Evolutionary conservation across 2,888 invertebrate species (phyloP), one percentile per base, ranked within the genome.

Genomic region (Ephialtes manifestator): DNA sequence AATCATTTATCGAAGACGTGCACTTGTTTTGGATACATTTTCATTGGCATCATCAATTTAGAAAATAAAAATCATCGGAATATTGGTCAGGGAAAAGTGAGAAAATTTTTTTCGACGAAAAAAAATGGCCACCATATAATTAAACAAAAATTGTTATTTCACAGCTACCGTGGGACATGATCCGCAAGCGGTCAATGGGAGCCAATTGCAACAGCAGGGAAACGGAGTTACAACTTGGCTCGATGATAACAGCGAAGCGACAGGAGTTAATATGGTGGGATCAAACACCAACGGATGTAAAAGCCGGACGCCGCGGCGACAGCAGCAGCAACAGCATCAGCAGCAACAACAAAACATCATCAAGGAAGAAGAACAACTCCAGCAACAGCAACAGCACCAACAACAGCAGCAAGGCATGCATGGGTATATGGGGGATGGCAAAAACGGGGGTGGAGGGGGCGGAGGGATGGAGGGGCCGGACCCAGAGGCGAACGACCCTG

Each of bases 401-500:
- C 83, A 86, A 77, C 81, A 83, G 81, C 75, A 71, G 71, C 85
- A 84, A 84, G 85, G 71, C 67, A 70, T 71, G 81, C 74, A 75
- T 81, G 87, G 86, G 80, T 80, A 90, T 91, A 43, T 92, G 94
- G 94, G 92, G 90, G 91, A 92, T 91, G 92, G 92, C 89, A 91
- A 94, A 93, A 91, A 93, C 90, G 92, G 93, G 90, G 90, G 94
- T 92, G 93, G 93, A 93, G 94, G 94, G 94, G 93, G 94, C 94
- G 94, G 95, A 95, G 94, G 95, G 97, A 92, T 97, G 97, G 97
- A 97, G 98, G 97, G 98, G 97, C 95, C 97, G 97, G 97, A 96
- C 97, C 95, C 98, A 98, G 96, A 97, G 97, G 95, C 96, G 98
- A 97, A 98, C 97, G 97, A 98, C 98, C 95, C 97, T 98, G 96